Evolutionary conservation across 2,113 vertebrate species (phyloP).

Genomic region (Neolamprologus falcicula): DNA sequence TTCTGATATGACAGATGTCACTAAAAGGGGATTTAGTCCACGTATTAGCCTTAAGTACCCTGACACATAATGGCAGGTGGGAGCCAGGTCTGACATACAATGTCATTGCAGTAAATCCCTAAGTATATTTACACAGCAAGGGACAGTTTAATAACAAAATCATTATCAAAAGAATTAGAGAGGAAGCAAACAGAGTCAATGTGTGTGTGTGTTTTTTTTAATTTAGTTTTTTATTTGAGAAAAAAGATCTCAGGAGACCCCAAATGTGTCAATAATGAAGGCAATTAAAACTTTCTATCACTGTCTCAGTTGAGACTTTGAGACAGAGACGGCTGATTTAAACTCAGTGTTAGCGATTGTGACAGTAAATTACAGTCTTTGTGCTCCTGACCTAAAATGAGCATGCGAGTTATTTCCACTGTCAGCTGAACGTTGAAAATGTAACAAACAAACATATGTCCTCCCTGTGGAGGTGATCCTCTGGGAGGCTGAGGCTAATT

Average conservation of each 20-base stretch:
- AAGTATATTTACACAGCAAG: not conserved
- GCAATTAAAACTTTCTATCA: conserved; percentile 47
- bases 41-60: conserved; percentile 2
- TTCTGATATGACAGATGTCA: conserved; percentile 40
- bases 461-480: conserved; percentile 58
- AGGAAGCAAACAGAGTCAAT: not conserved
- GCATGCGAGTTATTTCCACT: conserved; percentile 5
- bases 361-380: not conserved
- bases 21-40: conserved; percentile 17
- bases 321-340: not conserved
- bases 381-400: conserved; percentile 24
- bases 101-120: not conserved
- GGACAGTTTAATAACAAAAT: not conserved
- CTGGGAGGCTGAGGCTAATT: conserved; percentile 54
- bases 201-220: not conserved
- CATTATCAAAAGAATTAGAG: not conserved
- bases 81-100: not conserved
- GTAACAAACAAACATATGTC: conserved; percentile 60
- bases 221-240: not conserved
- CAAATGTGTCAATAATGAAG: conserved; percentile 12
- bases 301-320: conserved; percentile 17
- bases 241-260: not conserved
- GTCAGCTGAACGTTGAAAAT: conserved; percentile 14
- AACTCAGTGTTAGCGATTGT: not conserved
- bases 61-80: not conserved